Percentiles rank a stretch among this genome's conserved stretches.
Evolutionary conservation across 2,888 invertebrate species (phyloP).

Genomic region (Mesorhabditis spiculigera): DNA sequence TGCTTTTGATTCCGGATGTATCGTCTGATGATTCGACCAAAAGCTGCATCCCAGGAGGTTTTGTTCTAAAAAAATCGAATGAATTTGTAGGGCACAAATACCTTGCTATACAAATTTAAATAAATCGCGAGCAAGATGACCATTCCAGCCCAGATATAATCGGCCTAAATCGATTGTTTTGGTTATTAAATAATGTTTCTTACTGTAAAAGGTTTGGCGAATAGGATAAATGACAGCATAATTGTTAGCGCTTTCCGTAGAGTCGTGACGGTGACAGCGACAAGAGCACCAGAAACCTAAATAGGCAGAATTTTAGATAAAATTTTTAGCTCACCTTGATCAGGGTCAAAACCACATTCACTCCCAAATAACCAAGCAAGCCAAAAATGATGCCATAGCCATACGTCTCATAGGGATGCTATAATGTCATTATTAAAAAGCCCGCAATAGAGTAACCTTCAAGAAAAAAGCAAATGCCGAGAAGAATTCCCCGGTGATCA

Average conservation of each 20-base stretch:
- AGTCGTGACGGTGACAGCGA: slow-evolving; percentile 75
- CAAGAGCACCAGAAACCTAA: slow-evolving; percentile 75
- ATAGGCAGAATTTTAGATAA: not conserved
- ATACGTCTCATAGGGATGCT: slow-evolving; percentile 72
- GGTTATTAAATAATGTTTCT: slow-evolving; percentile 1
- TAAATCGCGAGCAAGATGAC: slow-evolving; percentile 86
- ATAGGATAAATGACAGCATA: slow-evolving; percentile 84
- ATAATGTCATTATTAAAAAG: slow-evolving; percentile 12
- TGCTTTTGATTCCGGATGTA: not conserved
- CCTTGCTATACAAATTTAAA: slow-evolving; percentile 77
- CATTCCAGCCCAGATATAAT: slow-evolving; percentile 87
- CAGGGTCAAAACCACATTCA: slow-evolving; percentile 84
- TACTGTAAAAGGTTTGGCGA: slow-evolving; percentile 85
- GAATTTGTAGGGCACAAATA: not conserved
- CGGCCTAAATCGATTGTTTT: slow-evolving; percentile 57
- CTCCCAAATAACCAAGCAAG: slow-evolving; percentile 83
- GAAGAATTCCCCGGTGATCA: slow-evolving; percentile 72
- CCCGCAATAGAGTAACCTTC: slow-evolving; percentile 65
- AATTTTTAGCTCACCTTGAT: slow-evolving; percentile 71
- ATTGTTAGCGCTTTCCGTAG: slow-evolving; percentile 75
- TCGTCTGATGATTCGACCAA: not conserved
- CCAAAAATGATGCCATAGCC: slow-evolving; percentile 82
- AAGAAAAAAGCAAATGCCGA: slow-evolving; percentile 76
- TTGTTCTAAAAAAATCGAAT: not conserved
- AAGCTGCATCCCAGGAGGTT: not conserved